phyloP scores from a whole-genome alignment of 2,113 vertebrate genomes.

The Callionymus lyra region DNA sequence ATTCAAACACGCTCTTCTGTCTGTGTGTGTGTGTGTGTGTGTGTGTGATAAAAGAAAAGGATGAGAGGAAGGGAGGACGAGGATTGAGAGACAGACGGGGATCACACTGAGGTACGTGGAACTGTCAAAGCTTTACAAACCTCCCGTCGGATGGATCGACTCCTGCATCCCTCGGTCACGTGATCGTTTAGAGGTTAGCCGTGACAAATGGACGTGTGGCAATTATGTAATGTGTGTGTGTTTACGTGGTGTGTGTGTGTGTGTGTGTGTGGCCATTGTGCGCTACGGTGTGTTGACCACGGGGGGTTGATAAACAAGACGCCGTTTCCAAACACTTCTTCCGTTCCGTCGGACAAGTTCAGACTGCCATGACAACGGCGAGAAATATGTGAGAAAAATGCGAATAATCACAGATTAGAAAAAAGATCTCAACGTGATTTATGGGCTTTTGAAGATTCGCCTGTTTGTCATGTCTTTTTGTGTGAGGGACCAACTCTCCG shows the following conservation, averaged over 20 bases:
- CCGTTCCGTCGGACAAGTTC: too few relatives aligned
- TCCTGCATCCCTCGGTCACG: too few relatives aligned
- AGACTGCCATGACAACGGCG: too few relatives aligned
- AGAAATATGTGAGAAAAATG: too few relatives aligned
- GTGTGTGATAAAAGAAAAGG: slow-evolving; percentile 12
- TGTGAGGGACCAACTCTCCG: too few relatives aligned
- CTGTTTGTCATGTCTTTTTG: too few relatives aligned
- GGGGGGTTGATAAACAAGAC: slow-evolving; percentile 28
- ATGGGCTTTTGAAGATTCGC: too few relatives aligned
- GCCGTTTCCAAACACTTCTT: too few relatives aligned
- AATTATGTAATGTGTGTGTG: slow-evolving; percentile 62
- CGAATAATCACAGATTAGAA: too few relatives aligned
- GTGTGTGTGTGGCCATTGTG: slow-evolving; percentile 42
- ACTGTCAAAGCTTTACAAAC: slow-evolving; percentile 36
- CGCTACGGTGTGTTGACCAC: slow-evolving; percentile 26
- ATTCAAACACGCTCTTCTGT: slow-evolving; percentile 59
- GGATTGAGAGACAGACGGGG: slow-evolving; percentile 37
- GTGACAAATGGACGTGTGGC: slow-evolving; percentile 43
- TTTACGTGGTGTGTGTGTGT: slow-evolving; percentile 17
- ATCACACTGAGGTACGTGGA: slow-evolving; percentile 60
- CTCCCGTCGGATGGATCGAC: too few relatives aligned
- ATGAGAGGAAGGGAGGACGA: slow-evolving; percentile 34
- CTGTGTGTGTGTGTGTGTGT: slow-evolving; percentile 27
- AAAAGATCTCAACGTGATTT: too few relatives aligned
- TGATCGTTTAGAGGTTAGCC: slow-evolving; percentile 25